phyloP scores from a whole-genome alignment of 2,797 vertebrate species.

The Picus viridis region DNA sequence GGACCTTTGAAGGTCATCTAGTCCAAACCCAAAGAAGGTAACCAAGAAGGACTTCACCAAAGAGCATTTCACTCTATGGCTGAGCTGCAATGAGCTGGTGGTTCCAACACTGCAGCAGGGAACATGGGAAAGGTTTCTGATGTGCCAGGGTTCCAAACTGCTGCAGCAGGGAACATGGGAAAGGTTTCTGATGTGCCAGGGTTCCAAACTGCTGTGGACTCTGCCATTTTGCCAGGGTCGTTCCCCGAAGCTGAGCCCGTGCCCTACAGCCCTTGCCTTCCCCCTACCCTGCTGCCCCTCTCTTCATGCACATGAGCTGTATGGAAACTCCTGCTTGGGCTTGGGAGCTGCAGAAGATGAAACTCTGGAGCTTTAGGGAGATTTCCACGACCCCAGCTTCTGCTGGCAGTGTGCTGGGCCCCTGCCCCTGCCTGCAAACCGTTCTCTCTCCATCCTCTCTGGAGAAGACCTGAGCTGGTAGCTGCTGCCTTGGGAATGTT shows the following conservation, averaged over 20 bases:
- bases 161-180: neutral
- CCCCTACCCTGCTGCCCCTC: neutral
- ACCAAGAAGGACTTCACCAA: neutral
- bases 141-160: no score
- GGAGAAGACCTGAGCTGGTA: neutral
- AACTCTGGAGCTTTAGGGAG: neutral
- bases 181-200: neutral
- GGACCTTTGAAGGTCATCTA: no score
- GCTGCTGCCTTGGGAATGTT: conserved; percentile 27
- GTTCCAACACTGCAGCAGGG: neutral
- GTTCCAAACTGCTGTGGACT: neutral
- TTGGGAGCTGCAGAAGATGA: neutral
- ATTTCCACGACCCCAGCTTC: neutral
- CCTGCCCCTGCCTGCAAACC: neutral
- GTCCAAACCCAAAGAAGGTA: neutral
- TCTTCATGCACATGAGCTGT: neutral
- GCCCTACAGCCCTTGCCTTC: neutral
- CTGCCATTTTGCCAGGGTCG: neutral
- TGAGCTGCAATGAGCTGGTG: neutral
- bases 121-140: no score
- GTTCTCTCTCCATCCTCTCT: neutral
- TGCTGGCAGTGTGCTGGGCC: neutral
- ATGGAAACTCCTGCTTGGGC: neutral
- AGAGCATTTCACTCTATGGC: neutral
- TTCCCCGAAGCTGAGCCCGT: neutral